Evolutionary conservation across 2,113 vertebrate genomes (phyloP), one percentile per base, ranked within the genome.

Genomic region (Chloroceryle aenea): DNA sequence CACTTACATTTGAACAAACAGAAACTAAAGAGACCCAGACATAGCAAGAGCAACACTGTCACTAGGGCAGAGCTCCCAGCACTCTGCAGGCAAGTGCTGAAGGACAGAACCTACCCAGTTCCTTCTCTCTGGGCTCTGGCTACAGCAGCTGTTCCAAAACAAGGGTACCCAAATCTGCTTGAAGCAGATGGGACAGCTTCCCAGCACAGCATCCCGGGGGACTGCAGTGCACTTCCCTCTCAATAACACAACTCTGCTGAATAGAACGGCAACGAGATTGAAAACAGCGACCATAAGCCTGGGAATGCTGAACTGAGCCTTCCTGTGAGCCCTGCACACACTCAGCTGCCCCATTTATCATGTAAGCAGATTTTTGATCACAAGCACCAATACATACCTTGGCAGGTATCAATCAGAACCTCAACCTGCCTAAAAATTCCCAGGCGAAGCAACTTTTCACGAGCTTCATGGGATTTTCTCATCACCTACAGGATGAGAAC

Each of bases 401-500:
- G 98, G 90, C 98, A 99, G 0, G 99, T 99, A 68, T 99, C 99
- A 13, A 99, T 99, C 58, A 99, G 97, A 59, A 99, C 99, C 18
- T 99, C 99, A 66, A 99, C 99, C 9, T 99, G 99, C 43, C 98
- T 98, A 40, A 99, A 99, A 79, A 99, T 98, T 9, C 99, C 99
- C 1, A 99, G 97, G 6, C 99, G 99, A 11, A 99, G 99, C 87
- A 99, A 90, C 75, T 96, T 99, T 89, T 99, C 99, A 34, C 99
- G 98, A 89, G 99, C 99, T 29, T 99, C 97, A 3, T 99, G 99
- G 1, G 99, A 98, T 84, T 98, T 99, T 40, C 98, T 98, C 99
- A 99, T 99, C 25, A 99, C 99, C 99, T 99, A 72, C 3, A 48
- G 67, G 67, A 90, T 2, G 20, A 71, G n/a, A 48, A 19, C 85